Base-by-base conservation (phyloP, 92 coral and sea anemone genomes). In the Paramuricea clavata region DNA sequence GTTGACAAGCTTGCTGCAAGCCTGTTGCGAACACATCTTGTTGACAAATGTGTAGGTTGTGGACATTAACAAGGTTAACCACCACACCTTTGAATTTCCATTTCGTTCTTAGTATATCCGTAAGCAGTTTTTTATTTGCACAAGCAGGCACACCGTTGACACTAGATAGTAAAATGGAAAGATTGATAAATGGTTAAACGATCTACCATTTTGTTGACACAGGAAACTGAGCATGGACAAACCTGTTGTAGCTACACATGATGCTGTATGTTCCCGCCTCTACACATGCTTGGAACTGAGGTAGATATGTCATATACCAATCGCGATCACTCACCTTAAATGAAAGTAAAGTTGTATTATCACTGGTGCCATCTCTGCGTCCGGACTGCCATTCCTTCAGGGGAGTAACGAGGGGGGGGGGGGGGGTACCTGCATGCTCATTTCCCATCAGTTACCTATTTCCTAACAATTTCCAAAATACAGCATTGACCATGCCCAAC, bases 241-340 rank as follows among this genome's bases (percentile, higher is more conserved):
- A 70, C 90, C 90, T 87, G 90, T 87, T 87, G 65, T 71, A 87
- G 56, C 90, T 87, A 52, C 90, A 87, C 90, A 87, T 87, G 74
- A 87, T 41, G 64, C 86, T 87, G 90, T 87, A 87, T 19, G 90
- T 81, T 21, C 90, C 90, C 5, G 90, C 90, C 42, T 87, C 82
- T n/a, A 87, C 90, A 61, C 90, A 87, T 6, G 90, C 90, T 81
- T 81, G 42, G 41, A 87, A 87, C 16, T 83, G 86, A 32, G 90
- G 90, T 30, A 87, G 71, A 25, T 70, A 87, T 17, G 90, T 87
- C 76, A 87, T 69, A 42, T 62, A 84, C 90, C 90, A 87, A 39
- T 87, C 90, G 19, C 72, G 90, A 30, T 87, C 90, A 69, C 86
- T 70, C 26, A 87, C 90, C 90, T 87, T 67, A 5, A 52, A 57